Base-by-base conservation (phyloP, 2,888 invertebrate genomes). In the Andrena camellia region DNA sequence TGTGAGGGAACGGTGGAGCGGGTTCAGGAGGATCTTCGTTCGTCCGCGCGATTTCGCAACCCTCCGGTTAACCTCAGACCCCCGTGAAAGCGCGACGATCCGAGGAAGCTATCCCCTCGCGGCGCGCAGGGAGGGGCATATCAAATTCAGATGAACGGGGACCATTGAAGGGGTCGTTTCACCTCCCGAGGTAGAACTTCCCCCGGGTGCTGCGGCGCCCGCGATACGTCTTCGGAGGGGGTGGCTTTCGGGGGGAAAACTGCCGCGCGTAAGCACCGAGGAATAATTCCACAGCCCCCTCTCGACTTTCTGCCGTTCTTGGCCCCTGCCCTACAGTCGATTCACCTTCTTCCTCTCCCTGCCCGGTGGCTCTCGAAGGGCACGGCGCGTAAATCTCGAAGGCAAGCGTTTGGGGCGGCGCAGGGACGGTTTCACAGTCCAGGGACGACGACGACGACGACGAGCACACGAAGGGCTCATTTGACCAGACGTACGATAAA, bases 401-500 rank as follows among this genome's bases (percentile, higher is more conserved):
- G 89, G 83, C 20, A 88, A 88, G 74, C 75, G 87, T 73, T 81
- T 74, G 78, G 81, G 70, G 54, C 20, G 79, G 59, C 50, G 48
- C 57, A 48, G 62, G 60, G 74, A 87, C 63, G 60, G 52, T 81
- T 85, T 81, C 86, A 76, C 78, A 76, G 78, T 76, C 78, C 67
- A 74, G 75, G 72, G 73, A 77, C 77, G 71, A 77, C 75, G 75
- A 77, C 77, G 71, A 77, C 75, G 75, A 73, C 77, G 69, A 77
- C 73, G 77, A 60, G 83, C 68, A 69, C 77, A 66, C 75, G 42
- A 52, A 78, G 86, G 88, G 71, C 84, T 82, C 83, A 72, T 88
- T 87, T 84, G 81, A 81, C 72, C 89, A 90, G 90, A 92, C 90
- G 86, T 90, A 90, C 92, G 92, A 91, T 91, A 91, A 92, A 92